These are phyloP conservation scores for Ailurus styani DNA, from an alignment of 2,113 vertebrate species.

Conservation along the genomic window DNA sequence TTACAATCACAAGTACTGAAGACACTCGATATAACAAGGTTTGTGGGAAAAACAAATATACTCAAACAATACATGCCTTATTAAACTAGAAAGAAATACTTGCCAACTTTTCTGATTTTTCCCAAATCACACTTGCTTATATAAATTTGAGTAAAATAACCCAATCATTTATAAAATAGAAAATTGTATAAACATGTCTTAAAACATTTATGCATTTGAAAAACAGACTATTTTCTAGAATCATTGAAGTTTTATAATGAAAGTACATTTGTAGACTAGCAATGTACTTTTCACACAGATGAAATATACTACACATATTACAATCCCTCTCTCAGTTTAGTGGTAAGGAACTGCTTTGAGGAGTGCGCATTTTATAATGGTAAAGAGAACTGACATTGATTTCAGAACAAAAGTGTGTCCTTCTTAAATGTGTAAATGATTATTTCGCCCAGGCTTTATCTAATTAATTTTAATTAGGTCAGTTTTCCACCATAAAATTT, in stretches of 20 bases:
- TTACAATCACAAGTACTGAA: conserved; percentile 72
- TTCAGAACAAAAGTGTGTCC: not conserved
- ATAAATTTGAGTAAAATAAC: conserved; percentile 76
- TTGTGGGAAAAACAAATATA: conserved; percentile 64
- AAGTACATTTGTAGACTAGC: not conserved
- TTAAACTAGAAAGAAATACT: conserved; percentile 85
- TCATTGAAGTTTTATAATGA: not conserved
- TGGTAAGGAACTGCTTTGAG: not conserved
- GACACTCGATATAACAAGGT: conserved; percentile 55
- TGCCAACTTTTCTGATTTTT: conserved; percentile 86
- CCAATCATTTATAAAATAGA: conserved; percentile 72
- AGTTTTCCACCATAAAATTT: not conserved
- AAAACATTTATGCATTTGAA: conserved; percentile 58
- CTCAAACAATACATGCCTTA: conserved; percentile 86
- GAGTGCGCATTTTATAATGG: not conserved
- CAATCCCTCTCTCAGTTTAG: not conserved
- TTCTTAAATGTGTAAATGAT: not conserved
- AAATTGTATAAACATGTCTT: conserved; percentile 76
- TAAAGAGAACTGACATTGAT: not conserved
- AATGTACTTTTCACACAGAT: not conserved
- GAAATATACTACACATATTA: not conserved
- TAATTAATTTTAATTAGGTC: not conserved
- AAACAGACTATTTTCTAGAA: not conserved
- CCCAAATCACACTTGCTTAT: conserved; percentile 76
- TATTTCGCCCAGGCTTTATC: not conserved